Evolutionary conservation across 2,113 vertebrate species (phyloP).

Genomic region (Crotophaga sulcirostris): DNA sequence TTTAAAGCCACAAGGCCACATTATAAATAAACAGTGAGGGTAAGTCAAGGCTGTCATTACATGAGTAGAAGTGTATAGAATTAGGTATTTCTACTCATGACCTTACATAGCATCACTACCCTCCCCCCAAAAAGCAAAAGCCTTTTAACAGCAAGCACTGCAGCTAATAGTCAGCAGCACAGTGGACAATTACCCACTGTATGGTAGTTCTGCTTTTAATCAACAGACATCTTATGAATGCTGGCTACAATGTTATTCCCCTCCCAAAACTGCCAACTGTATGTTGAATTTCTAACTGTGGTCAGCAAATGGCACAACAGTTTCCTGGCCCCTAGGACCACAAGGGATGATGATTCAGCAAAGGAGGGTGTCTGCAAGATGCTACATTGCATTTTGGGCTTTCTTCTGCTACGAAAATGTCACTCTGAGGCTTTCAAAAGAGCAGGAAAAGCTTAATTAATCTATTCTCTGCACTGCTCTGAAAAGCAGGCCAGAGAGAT

Average conservation of each 20-base stretch:
- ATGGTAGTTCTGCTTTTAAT: background rate
- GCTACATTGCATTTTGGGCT: background rate
- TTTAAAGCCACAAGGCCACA: background rate
- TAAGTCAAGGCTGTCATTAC: background rate
- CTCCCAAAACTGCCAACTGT: background rate
- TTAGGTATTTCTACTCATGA: background rate
- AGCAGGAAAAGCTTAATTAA: background rate
- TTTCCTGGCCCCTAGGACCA: background rate
- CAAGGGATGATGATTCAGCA: background rate
- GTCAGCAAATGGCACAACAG: background rate
- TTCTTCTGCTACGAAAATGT: background rate
- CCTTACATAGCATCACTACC: background rate
- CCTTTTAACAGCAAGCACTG: background rate
- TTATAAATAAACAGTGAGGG: constrained; percentile 1
- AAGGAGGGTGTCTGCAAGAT: background rate
- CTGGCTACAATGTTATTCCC: background rate
- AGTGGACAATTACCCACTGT: background rate
- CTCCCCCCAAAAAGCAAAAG: background rate
- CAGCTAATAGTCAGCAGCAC: background rate
- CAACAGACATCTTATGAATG: background rate
- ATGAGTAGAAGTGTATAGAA: constrained; percentile 11
- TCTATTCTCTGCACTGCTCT: background rate
- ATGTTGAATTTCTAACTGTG: background rate
- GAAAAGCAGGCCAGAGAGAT: background rate
- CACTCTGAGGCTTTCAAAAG: background rate